Conservation (phyloP, 2,113 vertebrate genomes). For the Sylvietta virens region DNA sequence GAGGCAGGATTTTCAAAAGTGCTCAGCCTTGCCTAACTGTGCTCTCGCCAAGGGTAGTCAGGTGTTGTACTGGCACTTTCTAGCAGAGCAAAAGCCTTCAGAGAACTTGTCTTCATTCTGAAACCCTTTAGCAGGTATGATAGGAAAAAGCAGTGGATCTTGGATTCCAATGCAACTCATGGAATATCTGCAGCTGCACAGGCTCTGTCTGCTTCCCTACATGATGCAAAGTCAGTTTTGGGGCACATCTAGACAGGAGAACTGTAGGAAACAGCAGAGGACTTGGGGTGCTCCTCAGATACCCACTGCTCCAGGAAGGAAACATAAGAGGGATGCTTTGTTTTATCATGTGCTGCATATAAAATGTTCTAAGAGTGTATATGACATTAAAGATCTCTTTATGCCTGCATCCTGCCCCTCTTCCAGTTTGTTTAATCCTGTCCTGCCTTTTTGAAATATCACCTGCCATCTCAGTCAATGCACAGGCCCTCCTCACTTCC, state of each 20-base stretch:
- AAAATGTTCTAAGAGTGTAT: not conserved
- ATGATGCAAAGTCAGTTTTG: not conserved
- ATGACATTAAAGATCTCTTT: not conserved
- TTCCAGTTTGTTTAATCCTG: conserved; percentile 23
- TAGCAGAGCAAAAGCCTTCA: not conserved
- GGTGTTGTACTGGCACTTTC: not conserved
- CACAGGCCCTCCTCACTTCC: conserved; percentile 5
- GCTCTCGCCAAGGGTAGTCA: not conserved
- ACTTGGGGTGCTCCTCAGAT: not conserved
- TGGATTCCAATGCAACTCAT: not conserved
- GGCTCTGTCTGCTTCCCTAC: not conserved
- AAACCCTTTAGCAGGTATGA: not conserved
- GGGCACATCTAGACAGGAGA: not conserved
- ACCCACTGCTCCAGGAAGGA: not conserved
- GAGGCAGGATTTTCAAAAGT: not conserved
- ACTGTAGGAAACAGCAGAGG: not conserved
- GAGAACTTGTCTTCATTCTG: not conserved
- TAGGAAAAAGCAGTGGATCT: not conserved
- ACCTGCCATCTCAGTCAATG: conserved; percentile 2
- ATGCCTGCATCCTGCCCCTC: not conserved
- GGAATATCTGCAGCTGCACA: not conserved
- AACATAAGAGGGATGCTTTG: not conserved
- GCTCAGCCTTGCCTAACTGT: not conserved
- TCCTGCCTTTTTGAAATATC: not conserved
- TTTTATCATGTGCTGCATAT: not conserved